Evolutionary conservation across 2,888 invertebrate species (phyloP).

Genomic region (Acholoe squamosa): DNA sequence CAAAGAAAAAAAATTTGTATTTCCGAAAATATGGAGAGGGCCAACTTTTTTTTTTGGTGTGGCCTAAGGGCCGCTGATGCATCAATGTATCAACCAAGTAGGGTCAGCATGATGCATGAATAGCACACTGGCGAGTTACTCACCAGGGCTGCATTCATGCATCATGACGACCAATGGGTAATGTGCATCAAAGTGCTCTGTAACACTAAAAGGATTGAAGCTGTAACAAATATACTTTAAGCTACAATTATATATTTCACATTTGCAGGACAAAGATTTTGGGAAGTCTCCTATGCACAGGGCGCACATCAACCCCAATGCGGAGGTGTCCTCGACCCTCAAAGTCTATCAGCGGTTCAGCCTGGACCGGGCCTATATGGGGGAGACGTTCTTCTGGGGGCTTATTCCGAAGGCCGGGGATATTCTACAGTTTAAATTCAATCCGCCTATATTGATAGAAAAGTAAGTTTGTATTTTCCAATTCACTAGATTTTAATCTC

Average conservation of each 20-base stretch:
- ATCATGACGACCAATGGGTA: no score
- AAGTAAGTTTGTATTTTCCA: constrained; percentile 85
- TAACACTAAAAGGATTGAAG: no score
- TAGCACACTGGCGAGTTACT: no score
- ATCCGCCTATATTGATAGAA: constrained; percentile 88
- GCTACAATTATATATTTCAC: background rate
- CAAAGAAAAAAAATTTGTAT: no score
- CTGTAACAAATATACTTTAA: no score
- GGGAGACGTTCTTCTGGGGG: constrained; percentile 96
- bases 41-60: no score
- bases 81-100: no score
- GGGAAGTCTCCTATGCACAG: constrained; percentile 89
- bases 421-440: constrained; percentile 91
- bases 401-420: constrained; percentile 92
- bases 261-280: constrained; percentile 91
- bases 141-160: no score
- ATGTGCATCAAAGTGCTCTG: no score
- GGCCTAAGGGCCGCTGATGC: no score
- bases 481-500: constrained; percentile 73
- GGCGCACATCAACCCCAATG: constrained; percentile 82
- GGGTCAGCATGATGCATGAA: no score
- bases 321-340: constrained; percentile 88
- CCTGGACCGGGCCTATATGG: constrained; percentile 91
- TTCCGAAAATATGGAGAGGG: no score
- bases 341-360: constrained; percentile 91